phyloP scores from a whole-genome alignment of 1,140 invertebrate genomes.

The Drosophila kohkoa region DNA sequence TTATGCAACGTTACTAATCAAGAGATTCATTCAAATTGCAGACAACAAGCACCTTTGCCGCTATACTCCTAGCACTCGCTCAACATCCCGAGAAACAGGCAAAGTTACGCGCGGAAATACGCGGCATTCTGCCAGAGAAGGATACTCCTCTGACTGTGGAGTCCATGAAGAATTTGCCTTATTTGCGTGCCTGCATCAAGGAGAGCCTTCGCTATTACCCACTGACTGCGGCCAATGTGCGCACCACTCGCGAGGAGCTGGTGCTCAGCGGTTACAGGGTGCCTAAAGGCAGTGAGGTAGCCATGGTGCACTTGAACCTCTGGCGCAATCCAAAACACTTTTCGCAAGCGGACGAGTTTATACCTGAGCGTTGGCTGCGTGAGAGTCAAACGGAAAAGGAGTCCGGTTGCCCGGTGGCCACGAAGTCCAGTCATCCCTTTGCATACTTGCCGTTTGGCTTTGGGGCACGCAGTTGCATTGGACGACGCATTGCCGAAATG shows the following conservation, averaged over 20 bases:
- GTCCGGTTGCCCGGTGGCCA: slow-evolving; percentile 33
- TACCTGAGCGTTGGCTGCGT: slow-evolving; percentile 87
- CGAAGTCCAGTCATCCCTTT: slow-evolving; percentile 86
- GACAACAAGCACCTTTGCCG: slow-evolving; percentile 52
- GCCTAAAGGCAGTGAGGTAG: slow-evolving; percentile 86
- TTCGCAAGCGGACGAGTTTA: slow-evolving; percentile 85
- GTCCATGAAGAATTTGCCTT: slow-evolving; percentile 86
- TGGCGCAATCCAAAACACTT: slow-evolving; percentile 85
- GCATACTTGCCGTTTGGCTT: slow-evolving; percentile 88
- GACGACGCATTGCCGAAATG: slow-evolving; percentile 89
- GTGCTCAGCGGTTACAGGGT: slow-evolving; percentile 86
- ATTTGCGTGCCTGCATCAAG: slow-evolving; percentile 88
- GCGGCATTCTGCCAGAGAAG: slow-evolving; percentile 85
- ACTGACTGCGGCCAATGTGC: slow-evolving; percentile 85
- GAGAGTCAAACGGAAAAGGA: slow-evolving; percentile 6
- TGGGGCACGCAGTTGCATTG: slow-evolving; percentile 86
- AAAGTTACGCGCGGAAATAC: slow-evolving; percentile 89
- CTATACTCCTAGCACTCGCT: slow-evolving; percentile 85
- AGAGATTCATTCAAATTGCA: slow-evolving; percentile 12
- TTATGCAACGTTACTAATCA: background rate
- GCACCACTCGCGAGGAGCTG: slow-evolving; percentile 85
- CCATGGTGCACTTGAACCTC: slow-evolving; percentile 85
- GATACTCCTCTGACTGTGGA: slow-evolving; percentile 85
- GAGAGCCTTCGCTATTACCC: slow-evolving; percentile 87
- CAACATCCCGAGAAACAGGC: slow-evolving; percentile 90